Evolutionary conservation across 2,888 invertebrate species (phyloP), one percentile per base, ranked within the genome.

Genomic region (Oscheius sp.): DNA sequence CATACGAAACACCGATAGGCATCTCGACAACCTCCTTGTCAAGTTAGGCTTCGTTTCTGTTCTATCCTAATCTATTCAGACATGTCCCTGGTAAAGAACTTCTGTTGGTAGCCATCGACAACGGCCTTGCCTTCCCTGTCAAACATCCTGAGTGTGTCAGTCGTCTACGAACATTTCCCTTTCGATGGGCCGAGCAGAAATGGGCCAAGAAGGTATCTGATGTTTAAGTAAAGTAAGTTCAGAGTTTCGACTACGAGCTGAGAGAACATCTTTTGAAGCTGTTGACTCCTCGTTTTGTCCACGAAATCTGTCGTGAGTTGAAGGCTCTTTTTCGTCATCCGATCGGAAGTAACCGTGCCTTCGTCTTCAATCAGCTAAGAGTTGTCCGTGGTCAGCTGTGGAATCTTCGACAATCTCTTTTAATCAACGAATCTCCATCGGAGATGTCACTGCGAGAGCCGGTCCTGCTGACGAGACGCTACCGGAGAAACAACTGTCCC

Each of bases 1-100:
- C 14, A 84, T 84, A 30, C 71, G 84, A 12, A 84, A 84, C 68
- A 84, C 84, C 8, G 84, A 84, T 65, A 91, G 98, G 84, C 97
- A 97, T 70, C 97, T 97, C 88, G 97, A 98, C 88, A 99, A 99
- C 89, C 97, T 98, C 97, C 90, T 99, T 56, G 95, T 99, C 80
- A 93, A 92, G 87, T 1, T 47, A 47, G 49, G 24, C 45, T 14
- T 5, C 6, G 4, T 6, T 17, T 17, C 8, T 4, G 41, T n/a
- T 36, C 36, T 45, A 50, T 50, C 50, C 8, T 9, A 24, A 22
- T 24, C 12, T 62, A 54, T 71, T 57, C 54, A 78, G 80, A 63
- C 80, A 83, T 64, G 67, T 83, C 8, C 78, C 81, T 0, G 82
- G 80, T 6, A 49, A 74, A 20, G 80, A 76, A 79, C 92, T 98